Percentiles rank a stretch among this genome's conserved stretches.
Conservation (phyloP, 2,888 invertebrate genomes). For the Eueremaeus valkanovi region DNA sequence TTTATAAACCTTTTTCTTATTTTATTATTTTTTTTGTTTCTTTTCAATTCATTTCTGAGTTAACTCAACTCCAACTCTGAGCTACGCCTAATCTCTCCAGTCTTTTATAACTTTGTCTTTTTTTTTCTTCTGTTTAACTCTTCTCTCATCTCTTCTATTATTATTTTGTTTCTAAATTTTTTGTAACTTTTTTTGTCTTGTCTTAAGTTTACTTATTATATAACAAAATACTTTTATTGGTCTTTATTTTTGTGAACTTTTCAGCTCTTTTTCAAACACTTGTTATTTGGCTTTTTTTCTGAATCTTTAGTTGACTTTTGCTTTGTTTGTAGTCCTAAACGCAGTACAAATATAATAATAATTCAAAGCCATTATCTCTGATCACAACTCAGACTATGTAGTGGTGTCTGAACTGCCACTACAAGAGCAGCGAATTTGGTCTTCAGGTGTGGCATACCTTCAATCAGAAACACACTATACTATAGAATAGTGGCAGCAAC, state of each 20-base stretch:
- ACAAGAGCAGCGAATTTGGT: background rate
- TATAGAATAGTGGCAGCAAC: background rate
- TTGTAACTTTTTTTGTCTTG: no score
- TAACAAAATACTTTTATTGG: no score
- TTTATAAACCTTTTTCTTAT: background rate
- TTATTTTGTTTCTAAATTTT: no score
- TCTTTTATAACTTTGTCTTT: no score
- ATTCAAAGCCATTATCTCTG: background rate
- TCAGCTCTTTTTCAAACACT: background rate
- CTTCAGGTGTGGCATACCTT: conserved; percentile 9
- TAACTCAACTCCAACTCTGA: background rate
- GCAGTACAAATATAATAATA: background rate
- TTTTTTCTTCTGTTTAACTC: no score
- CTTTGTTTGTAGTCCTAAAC: background rate
- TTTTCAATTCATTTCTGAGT: background rate
- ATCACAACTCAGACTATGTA: background rate
- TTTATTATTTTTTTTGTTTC: background rate
- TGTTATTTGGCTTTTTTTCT: background rate
- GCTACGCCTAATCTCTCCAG: background rate
- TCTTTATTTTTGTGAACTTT: background rate
- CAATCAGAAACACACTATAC: background rate
- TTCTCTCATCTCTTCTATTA: no score
- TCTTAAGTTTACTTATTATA: no score
- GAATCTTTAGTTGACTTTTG: background rate
- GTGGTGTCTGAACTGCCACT: conserved; percentile 20